Conservation (phyloP, 1,140 invertebrate species). For the Diorhabda carinulata region DNA sequence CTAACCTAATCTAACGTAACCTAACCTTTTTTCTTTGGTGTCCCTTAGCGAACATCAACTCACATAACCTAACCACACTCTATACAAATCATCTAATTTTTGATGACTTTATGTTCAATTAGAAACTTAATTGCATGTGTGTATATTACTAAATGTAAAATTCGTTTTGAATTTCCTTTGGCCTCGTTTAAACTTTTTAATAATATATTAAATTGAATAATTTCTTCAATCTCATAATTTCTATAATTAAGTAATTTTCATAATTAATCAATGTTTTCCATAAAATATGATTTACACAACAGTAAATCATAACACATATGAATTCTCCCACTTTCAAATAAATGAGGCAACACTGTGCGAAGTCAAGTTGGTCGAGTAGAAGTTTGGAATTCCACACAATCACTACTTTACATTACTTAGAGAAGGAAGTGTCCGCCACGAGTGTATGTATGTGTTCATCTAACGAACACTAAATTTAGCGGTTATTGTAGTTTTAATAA, state of each 20-base stretch:
- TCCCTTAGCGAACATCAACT: no score
- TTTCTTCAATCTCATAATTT: background rate
- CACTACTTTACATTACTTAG: slow-evolving; percentile 11
- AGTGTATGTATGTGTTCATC: background rate
- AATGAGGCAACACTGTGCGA: slow-evolving; percentile 2
- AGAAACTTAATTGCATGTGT: no score
- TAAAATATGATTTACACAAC: background rate
- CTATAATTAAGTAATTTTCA: background rate
- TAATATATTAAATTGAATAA: background rate
- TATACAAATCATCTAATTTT: no score
- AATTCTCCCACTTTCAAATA: background rate
- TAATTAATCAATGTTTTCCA: background rate
- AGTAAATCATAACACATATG: background rate
- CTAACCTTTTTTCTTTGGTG: no score
- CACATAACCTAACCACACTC: no score
- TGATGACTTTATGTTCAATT: no score
- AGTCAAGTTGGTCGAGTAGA: slow-evolving; percentile 1
- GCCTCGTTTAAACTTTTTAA: no score
- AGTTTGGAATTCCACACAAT: slow-evolving; percentile 20
- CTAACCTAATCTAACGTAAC: no score
- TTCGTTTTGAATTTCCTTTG: no score
- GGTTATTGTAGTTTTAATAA: background rate
- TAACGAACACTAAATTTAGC: background rate
- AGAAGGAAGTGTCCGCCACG: slow-evolving; percentile 4
- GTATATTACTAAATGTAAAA: no score